Evolutionary conservation across 2,113 vertebrate genomes (phyloP).

Genomic region (Melanostigma gelatinosum): DNA sequence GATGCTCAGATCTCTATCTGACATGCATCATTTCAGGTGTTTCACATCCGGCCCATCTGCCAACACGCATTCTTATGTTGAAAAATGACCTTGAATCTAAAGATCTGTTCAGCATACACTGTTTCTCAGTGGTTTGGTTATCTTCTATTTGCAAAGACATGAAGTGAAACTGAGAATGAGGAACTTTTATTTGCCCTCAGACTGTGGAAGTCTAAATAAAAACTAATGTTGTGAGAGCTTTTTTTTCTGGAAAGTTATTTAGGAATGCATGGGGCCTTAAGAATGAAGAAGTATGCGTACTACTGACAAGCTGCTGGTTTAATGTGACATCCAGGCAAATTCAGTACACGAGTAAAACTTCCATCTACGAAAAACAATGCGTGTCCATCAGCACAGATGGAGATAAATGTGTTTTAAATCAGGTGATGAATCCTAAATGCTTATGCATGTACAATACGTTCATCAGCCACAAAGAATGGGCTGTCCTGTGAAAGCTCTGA

Average conservation of each 20-base stretch:
- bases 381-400: background rate
- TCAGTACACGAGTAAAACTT: background rate
- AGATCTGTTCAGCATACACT: background rate
- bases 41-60: conserved; percentile 11
- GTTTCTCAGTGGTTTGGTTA: background rate
- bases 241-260: background rate
- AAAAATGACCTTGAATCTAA: background rate
- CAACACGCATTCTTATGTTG: background rate
- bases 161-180: conserved; percentile 61
- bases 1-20: background rate
- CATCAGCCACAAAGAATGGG: background rate
- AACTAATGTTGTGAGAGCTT: background rate
- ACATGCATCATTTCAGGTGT: background rate
- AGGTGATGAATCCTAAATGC: background rate
- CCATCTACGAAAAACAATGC: background rate
- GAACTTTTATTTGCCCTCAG: background rate
- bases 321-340: background rate
- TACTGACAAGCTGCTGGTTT: background rate
- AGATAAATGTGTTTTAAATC: background rate
- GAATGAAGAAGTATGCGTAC: background rate
- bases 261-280: background rate
- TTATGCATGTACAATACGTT: background rate
- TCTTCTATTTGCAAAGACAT: conserved; percentile 8
- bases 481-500: background rate
- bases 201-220: background rate